Evolutionary conservation across 2,888 invertebrate genomes (phyloP), one percentile per base, ranked within the genome.

Genomic region (Masnerella sp.): DNA sequence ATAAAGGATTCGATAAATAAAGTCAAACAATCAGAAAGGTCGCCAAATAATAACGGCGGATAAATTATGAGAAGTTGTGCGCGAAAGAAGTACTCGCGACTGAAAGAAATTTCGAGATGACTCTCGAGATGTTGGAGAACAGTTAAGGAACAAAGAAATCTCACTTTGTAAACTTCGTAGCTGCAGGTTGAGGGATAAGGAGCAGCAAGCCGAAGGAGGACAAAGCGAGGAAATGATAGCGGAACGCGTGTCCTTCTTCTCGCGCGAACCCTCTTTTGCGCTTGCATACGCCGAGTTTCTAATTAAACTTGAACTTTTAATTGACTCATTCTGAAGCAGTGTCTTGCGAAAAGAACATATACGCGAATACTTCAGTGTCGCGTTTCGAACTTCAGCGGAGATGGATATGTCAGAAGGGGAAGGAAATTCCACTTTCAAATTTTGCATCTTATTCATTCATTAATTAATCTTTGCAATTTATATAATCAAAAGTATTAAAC

Each of bases 301-400:
- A 86, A 86, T 86, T 86, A 86, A 86, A 86, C 86, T 85, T 82
- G 76, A 86, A 86, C 85, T 86, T 86, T 86, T 86, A 86, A 86
- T 86, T 85, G 86, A 86, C 85, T 85, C 84, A 83, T 84, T 85
- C 82, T 80, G 80, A 81, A 82, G 80, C 78, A 81, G 83, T 84
- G 82, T 77, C 78, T 78, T 77, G 74, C 77, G 68, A 78, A 78
- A 77, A 79, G 78, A 74, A 78, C 72, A 58, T 69, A 76, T 75
- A 77, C 79, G 81, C 65, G 64, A 52, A 67, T 65, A 65, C 74
- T 65, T 61, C 61, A 65, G 34, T 71, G 69, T 69, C 64, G 61
- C 59, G 61, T 40, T 72, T 30, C 51, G 34, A 56, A 67, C 62
- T 67, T 72, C 43, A n/a, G 36, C 18, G 5, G 56, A 68, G 67